A percentile compares a stretch with the other conserved stretches of the same genome.
Conservation (phyloP, 1,140 invertebrate genomes). For the Aricia agestis region DNA sequence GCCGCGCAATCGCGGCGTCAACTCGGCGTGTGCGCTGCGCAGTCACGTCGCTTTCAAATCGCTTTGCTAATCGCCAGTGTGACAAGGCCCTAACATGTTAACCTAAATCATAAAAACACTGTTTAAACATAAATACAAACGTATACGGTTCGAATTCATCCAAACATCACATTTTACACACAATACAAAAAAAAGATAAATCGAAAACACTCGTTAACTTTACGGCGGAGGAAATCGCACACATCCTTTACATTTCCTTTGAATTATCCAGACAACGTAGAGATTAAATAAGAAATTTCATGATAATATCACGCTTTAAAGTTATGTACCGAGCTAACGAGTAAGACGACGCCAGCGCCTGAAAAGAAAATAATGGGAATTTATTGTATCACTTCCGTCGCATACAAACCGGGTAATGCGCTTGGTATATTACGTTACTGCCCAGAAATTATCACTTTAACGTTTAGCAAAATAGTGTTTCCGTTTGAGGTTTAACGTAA, state of each 20-base stretch:
- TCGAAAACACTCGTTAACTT: neutral
- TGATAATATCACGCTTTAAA: constrained; percentile 12
- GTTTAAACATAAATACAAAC: too few relatives aligned
- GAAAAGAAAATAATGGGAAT: constrained; percentile 15
- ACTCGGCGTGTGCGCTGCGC: too few relatives aligned
- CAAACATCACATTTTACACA: neutral
- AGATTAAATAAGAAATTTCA: constrained; percentile 6
- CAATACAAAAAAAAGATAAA: neutral
- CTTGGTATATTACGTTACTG: neutral
- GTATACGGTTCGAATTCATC: too few relatives aligned
- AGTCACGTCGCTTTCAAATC: too few relatives aligned
- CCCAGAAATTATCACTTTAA: neutral
- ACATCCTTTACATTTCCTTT: neutral
- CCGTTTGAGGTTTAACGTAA: too few relatives aligned
- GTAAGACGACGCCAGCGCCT: constrained; percentile 7
- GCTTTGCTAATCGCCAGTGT: too few relatives aligned
- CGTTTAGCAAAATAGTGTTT: neutral
- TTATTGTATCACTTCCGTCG: constrained; percentile 15
- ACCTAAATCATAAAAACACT: too few relatives aligned
- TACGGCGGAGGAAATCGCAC: neutral
- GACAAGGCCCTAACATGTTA: too few relatives aligned
- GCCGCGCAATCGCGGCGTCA: too few relatives aligned
- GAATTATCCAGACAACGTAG: neutral
- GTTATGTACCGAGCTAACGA: neutral
- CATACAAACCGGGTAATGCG: constrained; percentile 10